Evolutionary conservation across 2,888 invertebrate genomes (phyloP), one percentile per base, ranked within the genome.

Genomic region (Tinea pellionella): DNA sequence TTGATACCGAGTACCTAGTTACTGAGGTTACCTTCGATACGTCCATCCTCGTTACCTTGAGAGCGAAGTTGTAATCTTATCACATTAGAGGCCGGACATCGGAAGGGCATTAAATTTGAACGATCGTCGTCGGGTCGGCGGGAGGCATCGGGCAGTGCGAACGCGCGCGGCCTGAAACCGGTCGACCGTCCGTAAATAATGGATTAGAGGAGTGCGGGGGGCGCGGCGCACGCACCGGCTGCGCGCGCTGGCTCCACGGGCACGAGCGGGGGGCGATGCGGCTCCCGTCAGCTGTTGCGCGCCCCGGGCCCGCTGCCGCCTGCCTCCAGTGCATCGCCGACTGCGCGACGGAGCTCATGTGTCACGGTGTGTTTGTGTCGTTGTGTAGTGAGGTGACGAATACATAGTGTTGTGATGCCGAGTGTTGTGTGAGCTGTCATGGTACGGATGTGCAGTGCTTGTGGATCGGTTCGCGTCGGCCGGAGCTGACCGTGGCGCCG

Each of bases 31-130:
- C 47, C 47, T 47, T 47, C 47, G 47, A n/a, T 15, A 47, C 16
- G 47, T 66, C 70, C 65, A 69, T 68, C 66, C 70, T 67, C 70
- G 70, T 24, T 57, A 32, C 57, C 57, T 32, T 32, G 32, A 57
- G 32, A 32, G 32, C n/a, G 9, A n/a, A 57, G 42, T 71, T 70
- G 75, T 81, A 83, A 83, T 84, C 84, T 85, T 82, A 84, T 84
- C 84, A 77, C 75, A 75, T 78, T 78, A 75, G 78, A 79, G 80
- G 73, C 84, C 86, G 85, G 85, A 86, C 85, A 86, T 85, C 85
- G 84, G 84, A 86, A 86, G 84, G 84, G 81, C 82, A 84, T 84
- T 83, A 83, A 80, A 79, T 84, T 84, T 81, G 83, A 82, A 81
- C 80, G 82, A 79, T 81, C 78, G 18, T 24, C 76, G 79, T 76